Percentiles rank a stretch among this genome's conserved stretches.
Evolutionary conservation across 1,140 invertebrate genomes (phyloP).

Genomic region (Bradysia coprophila): DNA sequence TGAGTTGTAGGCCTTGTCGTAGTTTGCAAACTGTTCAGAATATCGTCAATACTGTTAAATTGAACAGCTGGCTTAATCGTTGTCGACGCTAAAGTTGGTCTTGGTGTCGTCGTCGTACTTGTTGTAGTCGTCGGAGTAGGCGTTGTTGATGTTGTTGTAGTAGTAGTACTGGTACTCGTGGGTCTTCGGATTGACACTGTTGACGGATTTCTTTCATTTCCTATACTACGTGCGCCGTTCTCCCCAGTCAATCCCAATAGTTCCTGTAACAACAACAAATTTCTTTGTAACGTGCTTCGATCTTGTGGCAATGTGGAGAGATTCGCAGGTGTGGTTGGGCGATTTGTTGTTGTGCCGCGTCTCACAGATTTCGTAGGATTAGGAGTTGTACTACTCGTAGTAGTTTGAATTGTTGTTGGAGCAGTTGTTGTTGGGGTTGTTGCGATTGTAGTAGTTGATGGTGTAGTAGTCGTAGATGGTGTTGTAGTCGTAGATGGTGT

Average conservation of each 20-base stretch:
- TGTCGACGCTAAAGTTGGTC: neutral
- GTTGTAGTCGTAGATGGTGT: conserved; percentile 10
- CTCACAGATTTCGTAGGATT: too few species aligned
- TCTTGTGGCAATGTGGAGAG: neutral
- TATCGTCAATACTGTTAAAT: too few species aligned
- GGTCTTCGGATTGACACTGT: neutral
- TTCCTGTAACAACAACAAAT: neutral
- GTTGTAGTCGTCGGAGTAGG: conserved; percentile 6
- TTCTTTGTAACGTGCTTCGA: neutral
- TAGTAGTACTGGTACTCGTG: conserved; percentile 7
- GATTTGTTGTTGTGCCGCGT: neutral
- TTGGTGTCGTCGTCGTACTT: conserved; percentile 5
- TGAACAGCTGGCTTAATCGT: too few species aligned
- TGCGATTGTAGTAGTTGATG: conserved; percentile 13
- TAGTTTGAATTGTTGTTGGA: neutral
- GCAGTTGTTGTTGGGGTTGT: conserved; percentile 6
- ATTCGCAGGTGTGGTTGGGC: neutral
- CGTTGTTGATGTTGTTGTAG: conserved; percentile 10
- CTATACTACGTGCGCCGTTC: neutral
- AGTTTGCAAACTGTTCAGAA: too few species aligned
- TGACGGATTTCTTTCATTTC: neutral
- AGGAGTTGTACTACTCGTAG: neutral
- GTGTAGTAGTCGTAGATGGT: conserved; percentile 8
- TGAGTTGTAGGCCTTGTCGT: too few species aligned
- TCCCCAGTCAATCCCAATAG: neutral